Conservation (phyloP, 92 coral and sea anemone species). For the Epizoanthus ramosus region DNA sequence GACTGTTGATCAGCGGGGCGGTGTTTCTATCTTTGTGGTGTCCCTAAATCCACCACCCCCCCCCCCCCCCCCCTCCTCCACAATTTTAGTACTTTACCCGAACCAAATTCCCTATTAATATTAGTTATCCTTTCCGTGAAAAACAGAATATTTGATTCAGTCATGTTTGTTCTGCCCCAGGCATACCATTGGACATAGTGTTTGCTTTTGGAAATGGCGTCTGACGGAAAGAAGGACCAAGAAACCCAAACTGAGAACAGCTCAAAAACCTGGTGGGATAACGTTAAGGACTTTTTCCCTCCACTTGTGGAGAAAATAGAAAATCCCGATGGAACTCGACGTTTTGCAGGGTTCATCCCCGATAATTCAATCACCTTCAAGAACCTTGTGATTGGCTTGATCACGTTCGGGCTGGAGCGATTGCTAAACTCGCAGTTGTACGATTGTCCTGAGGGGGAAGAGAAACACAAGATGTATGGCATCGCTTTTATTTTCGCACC, state of each 20-base stretch:
- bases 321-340: background rate
- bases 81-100: too few relatives aligned
- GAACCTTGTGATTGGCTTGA: constrained; percentile 39
- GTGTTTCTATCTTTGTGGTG: too few relatives aligned
- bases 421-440: constrained; percentile 28
- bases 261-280: background rate
- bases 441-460: constrained; percentile 36
- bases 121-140: too few relatives aligned
- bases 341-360: constrained; percentile 15
- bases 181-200: too few relatives aligned
- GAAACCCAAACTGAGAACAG: background rate
- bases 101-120: too few relatives aligned
- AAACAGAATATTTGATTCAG: too few relatives aligned
- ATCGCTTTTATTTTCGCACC: constrained; percentile 39
- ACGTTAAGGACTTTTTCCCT: background rate
- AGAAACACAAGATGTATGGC: constrained; percentile 39
- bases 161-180: too few relatives aligned
- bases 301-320: background rate
- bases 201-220: background rate
- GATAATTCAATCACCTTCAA: constrained; percentile 46
- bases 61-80: too few relatives aligned
- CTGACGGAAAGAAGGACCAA: background rate
- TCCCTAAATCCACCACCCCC: too few relatives aligned
- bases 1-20: too few relatives aligned
- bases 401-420: constrained; percentile 32